Conservation (phyloP, 2,888 invertebrate genomes). For the Nemoura dubitans region DNA sequence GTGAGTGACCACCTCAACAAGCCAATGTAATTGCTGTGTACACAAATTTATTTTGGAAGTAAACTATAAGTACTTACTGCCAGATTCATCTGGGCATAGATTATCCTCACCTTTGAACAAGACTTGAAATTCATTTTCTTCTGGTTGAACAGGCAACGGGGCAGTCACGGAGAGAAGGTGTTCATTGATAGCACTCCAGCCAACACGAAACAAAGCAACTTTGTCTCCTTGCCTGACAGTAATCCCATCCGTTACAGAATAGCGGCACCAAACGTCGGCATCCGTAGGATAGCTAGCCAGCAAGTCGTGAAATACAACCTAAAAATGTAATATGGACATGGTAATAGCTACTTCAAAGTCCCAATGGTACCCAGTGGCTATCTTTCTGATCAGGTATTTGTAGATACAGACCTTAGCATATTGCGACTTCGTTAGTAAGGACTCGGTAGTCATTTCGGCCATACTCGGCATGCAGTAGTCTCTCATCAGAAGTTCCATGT, state of each 20-base stretch:
- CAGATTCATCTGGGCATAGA: no score
- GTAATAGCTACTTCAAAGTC: neutral
- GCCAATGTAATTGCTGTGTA: no score
- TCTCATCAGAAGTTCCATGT: slow-evolving; percentile 40
- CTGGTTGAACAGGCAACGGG: slow-evolving; percentile 41
- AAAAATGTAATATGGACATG: no score
- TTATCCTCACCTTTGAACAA: slow-evolving; percentile 47
- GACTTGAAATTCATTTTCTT: slow-evolving; percentile 46
- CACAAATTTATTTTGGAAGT: no score
- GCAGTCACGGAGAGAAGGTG: slow-evolving; percentile 45
- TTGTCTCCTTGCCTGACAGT: slow-evolving; percentile 46
- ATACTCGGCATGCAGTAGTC: slow-evolving; percentile 47
- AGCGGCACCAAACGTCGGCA: slow-evolving; percentile 51
- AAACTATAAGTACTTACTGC: no score
- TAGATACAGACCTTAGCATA: slow-evolving; percentile 49
- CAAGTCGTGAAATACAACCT: slow-evolving; percentile 52
- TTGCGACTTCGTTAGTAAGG: slow-evolving; percentile 45
- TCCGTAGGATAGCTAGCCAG: slow-evolving; percentile 50
- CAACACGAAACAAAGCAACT: slow-evolving; percentile 50
- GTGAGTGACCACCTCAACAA: no score
- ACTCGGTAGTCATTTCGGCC: slow-evolving; percentile 42
- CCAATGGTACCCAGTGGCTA: neutral
- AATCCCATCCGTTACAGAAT: slow-evolving; percentile 50
- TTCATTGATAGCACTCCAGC: slow-evolving; percentile 50
- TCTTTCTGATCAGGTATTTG: no score